A percentile compares a stretch with the other conserved stretches of the same genome.
phyloP scores from a whole-genome alignment of 2,797 vertebrate species.

The Schizopygopsis pylzovi region DNA sequence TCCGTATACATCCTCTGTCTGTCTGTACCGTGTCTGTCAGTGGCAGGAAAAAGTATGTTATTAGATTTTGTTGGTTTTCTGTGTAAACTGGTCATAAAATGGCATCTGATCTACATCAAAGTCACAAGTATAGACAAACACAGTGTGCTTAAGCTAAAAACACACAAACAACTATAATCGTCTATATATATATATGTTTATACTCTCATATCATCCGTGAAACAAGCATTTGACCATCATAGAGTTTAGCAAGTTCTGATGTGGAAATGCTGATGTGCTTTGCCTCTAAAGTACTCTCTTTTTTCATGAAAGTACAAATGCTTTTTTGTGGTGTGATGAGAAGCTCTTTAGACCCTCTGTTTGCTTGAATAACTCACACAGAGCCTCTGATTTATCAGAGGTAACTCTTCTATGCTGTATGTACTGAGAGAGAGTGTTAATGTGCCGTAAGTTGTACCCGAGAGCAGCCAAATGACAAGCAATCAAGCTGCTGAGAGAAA shows the following conservation, averaged over 20 bases:
- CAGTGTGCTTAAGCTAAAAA: too few species aligned
- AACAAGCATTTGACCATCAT: neutral
- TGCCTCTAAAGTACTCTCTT: neutral
- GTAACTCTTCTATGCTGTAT: neutral
- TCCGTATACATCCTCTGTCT: neutral
- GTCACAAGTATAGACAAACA: neutral
- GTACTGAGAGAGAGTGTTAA: constrained; percentile 5
- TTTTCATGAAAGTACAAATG: constrained; percentile 25
- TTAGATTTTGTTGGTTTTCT: neutral
- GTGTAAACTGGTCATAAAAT: neutral
- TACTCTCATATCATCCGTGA: too few species aligned
- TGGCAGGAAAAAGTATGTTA: neutral
- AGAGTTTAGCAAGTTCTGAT: neutral
- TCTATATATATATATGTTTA: too few species aligned
- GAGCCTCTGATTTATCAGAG: constrained; percentile 36
- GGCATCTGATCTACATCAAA: neutral
- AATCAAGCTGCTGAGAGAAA: constrained; percentile 20
- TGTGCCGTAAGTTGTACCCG: neutral
- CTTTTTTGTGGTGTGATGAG: constrained; percentile 37
- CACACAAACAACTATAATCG: too few species aligned
- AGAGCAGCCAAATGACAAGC: neutral
- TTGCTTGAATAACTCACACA: constrained; percentile 18
- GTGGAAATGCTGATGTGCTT: neutral
- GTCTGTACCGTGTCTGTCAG: neutral
- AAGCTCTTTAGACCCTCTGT: neutral